Evolutionary conservation across 2,888 invertebrate genomes (phyloP).

Genomic region (Diabrotica balteata): DNA sequence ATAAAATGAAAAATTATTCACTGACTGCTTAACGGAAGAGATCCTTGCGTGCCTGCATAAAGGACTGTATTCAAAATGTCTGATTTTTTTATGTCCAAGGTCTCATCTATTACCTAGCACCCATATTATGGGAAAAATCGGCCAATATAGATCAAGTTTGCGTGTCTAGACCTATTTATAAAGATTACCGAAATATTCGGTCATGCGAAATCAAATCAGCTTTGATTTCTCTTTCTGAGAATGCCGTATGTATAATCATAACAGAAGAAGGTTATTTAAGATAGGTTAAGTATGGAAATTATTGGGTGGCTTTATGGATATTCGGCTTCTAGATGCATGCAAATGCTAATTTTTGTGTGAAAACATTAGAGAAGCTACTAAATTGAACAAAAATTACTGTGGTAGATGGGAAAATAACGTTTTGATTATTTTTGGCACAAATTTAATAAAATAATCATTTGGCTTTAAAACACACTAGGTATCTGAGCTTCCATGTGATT

Average conservation of each 20-base stretch:
- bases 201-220: not conserved
- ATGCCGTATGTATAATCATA: slow-evolving; percentile 6
- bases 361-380: slow-evolving; percentile 3
- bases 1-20: too few relatives aligned
- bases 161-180: too few relatives aligned
- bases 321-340: not conserved
- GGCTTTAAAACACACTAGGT: too few relatives aligned
- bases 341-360: slow-evolving; percentile 4
- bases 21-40: too few relatives aligned
- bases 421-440: not conserved
- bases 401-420: slow-evolving; percentile 1
- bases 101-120: too few relatives aligned
- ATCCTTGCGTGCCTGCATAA: too few relatives aligned
- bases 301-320: slow-evolving; percentile 8
- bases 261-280: not conserved
- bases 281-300: slow-evolving; percentile 6
- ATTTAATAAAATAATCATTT: not conserved
- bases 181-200: too few relatives aligned
- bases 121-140: too few relatives aligned
- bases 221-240: not conserved
- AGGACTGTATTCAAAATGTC: too few relatives aligned
- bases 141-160: too few relatives aligned
- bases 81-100: too few relatives aligned
- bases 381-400: not conserved
- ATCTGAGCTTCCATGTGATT: too few relatives aligned